These are phyloP conservation scores for Calephelis virginiensis DNA, from an alignment of 1,140 invertebrate genomes.

Conservation along the genomic window DNA sequence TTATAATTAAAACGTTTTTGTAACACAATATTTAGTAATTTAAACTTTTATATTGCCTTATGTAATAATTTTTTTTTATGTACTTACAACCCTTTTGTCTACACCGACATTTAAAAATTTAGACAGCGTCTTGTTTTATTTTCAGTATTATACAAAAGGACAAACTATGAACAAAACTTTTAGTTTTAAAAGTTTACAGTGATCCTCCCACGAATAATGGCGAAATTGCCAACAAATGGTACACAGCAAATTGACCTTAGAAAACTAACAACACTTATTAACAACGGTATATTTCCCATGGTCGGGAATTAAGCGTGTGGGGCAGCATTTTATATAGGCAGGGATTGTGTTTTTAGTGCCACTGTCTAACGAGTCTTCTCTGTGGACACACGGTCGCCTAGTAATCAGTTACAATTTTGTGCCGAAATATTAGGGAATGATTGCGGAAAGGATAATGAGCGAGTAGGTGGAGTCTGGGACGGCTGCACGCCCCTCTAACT, in stretches of 20 bases:
- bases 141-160: too few relatives aligned
- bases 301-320: constrained; percentile 57
- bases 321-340: constrained; percentile 66
- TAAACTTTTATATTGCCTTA: too few relatives aligned
- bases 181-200: too few relatives aligned
- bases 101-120: too few relatives aligned
- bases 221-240: background rate
- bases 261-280: constrained; percentile 38
- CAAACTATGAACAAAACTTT: background rate
- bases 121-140: too few relatives aligned
- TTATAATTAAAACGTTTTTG: too few relatives aligned
- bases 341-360: constrained; percentile 56
- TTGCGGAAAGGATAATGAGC: constrained; percentile 70
- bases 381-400: constrained; percentile 58
- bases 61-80: too few relatives aligned
- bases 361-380: constrained; percentile 67
- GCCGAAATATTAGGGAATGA: constrained; percentile 64
- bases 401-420: constrained; percentile 47
- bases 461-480: constrained; percentile 66
- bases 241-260: constrained; percentile 28
- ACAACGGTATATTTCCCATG: constrained; percentile 49
- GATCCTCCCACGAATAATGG: too few relatives aligned
- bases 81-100: too few relatives aligned
- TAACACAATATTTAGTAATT: too few relatives aligned
- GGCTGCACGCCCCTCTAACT: constrained; percentile 60